These are phyloP conservation scores for Amblyopsis rosae DNA, from an alignment of 2,113 vertebrate species.

Conservation along the genomic window DNA sequence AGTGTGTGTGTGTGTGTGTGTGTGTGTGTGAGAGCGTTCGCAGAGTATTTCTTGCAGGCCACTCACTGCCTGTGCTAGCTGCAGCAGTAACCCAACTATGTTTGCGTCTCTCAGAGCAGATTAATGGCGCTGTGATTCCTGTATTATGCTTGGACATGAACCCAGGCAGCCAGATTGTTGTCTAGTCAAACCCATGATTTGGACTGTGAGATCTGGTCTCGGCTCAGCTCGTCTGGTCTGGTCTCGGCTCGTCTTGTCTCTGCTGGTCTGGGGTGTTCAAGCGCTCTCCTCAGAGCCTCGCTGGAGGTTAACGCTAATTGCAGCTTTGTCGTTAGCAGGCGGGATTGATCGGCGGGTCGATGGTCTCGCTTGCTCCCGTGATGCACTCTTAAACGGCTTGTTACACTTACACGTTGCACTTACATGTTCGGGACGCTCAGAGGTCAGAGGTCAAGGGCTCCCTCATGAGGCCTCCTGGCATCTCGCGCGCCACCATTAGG, in stretches of 20 bases:
- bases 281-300: neutral
- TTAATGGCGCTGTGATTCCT: too few relatives aligned
- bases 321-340: constrained; percentile 52
- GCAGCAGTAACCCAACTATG: constrained; percentile 43
- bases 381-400: constrained; percentile 12
- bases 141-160: too few relatives aligned
- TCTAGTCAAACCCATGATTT: too few relatives aligned
- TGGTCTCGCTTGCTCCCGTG: constrained; percentile 35
- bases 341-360: constrained; percentile 36
- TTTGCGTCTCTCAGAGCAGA: constrained; percentile 26
- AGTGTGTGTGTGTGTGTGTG: constrained; percentile 10
- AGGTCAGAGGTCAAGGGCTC: neutral
- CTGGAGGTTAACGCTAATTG: constrained; percentile 69
- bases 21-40: constrained; percentile 27
- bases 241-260: constrained; percentile 16
- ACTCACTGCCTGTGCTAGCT: constrained; percentile 21
- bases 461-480: constrained; percentile 48
- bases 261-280: constrained; percentile 9
- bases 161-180: neutral
- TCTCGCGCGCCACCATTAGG: neutral
- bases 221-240: too few relatives aligned
- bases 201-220: too few relatives aligned
- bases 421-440: too few relatives aligned
- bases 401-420: too few relatives aligned
- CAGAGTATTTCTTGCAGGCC: constrained; percentile 64